A percentile compares a stretch with the other conserved stretches of the same genome.
Conservation (phyloP, 2,113 vertebrate species). For the Oxyura jamaicensis region DNA sequence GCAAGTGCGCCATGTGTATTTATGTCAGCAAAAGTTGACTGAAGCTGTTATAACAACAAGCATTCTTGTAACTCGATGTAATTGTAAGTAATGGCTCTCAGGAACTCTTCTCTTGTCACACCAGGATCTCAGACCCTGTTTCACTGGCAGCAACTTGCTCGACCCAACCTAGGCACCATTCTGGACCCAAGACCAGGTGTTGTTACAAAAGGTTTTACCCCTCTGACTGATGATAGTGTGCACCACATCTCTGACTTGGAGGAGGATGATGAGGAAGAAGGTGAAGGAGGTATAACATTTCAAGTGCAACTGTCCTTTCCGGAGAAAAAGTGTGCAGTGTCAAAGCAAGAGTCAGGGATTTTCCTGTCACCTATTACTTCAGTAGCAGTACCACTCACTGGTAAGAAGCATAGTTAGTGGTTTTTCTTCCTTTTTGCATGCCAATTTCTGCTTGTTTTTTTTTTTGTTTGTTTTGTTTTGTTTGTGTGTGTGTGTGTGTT, state of each 20-base stretch:
- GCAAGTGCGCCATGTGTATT: not conserved
- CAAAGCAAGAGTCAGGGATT: slow-evolving; percentile 65
- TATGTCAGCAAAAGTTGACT: not conserved
- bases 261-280: slow-evolving; percentile 88
- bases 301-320: slow-evolving; percentile 79
- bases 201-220: slow-evolving; percentile 93
- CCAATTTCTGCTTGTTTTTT: not conserved
- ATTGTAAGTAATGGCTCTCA: not conserved
- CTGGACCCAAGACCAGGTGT: slow-evolving; percentile 94
- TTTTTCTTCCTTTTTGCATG: not conserved
- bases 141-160: slow-evolving; percentile 97
- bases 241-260: slow-evolving; percentile 92
- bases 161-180: slow-evolving; percentile 94
- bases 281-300: slow-evolving; percentile 88
- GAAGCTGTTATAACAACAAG: not conserved
- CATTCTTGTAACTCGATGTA: not conserved
- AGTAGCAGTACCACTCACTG: slow-evolving; percentile 65
- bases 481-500: too few species aligned
- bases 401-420: slow-evolving; percentile 59
- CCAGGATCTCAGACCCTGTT: slow-evolving; percentile 96
- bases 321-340: slow-evolving; percentile 63
- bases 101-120: not conserved
- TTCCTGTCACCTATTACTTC: slow-evolving; percentile 76
- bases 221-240: slow-evolving; percentile 80
- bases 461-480: too few species aligned